Conservation (phyloP, 2,113 vertebrate genomes). For the Silurus glanis region DNA sequence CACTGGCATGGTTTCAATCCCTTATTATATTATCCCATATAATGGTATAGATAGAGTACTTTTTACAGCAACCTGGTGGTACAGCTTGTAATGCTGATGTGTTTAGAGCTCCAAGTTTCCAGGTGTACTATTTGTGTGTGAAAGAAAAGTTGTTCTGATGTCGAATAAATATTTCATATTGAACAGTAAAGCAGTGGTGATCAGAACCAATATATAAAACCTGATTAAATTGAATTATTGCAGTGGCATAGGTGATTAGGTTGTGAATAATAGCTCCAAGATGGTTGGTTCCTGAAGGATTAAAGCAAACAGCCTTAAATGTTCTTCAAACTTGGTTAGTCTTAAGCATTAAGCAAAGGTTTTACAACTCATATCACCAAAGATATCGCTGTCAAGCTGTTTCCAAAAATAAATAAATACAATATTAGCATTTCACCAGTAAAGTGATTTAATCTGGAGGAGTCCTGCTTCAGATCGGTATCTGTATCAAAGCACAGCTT, state of each 20-base stretch:
- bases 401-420: not conserved
- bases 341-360: not conserved
- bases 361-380: not conserved
- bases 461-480: conserved; percentile 54
- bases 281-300: not conserved
- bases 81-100: not conserved
- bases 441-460: conserved; percentile 58
- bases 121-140: not conserved
- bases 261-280: conserved; percentile 16
- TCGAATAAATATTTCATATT: not conserved
- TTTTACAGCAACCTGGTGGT: not conserved
- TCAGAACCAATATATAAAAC: not conserved
- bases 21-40: not conserved
- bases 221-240: not conserved
- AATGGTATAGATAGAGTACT: not conserved
- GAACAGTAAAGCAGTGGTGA: not conserved
- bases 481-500: conserved; percentile 54
- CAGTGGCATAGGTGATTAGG: not conserved
- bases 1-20: not conserved
- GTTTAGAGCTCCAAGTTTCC: not conserved
- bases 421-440: conserved; percentile 34
- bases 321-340: not conserved
- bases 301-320: conserved; percentile 5
- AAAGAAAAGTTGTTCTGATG: not conserved
- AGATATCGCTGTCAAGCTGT: not conserved